Evolutionary conservation across 2,888 invertebrate species (phyloP), one percentile per base, ranked within the genome.

Genomic region (Scrobipalpa atriplicella): DNA sequence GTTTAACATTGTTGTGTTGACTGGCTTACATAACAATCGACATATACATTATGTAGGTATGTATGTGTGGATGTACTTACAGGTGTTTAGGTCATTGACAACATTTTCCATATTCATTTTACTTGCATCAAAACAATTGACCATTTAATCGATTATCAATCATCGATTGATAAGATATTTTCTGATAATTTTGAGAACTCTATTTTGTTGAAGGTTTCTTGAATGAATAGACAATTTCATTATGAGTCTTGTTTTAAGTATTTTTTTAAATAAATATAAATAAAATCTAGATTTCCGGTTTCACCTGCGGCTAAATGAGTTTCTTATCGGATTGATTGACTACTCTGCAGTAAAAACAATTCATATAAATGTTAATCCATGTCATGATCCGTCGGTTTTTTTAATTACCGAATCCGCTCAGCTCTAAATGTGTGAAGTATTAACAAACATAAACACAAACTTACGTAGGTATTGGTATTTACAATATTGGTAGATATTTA

Each of bases 1-100:
- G 29, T 29, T 58, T 58, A 58, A 36, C 58, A 38, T 58, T 18
- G 21, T 54, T 11, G 18, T 54, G n/a, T 38, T 58, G 58, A n/a
- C 16, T 13, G 9, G 11, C 38, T 58, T 38, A 29, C 36, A n/a
- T 58, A 56, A 56, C 29, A 29, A 58, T 36, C 16, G n/a, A 2
- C 47, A 5, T 16, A 8, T 6, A 16, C 47, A 47, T 47, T n/a
- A n/a, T n/a, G n/a, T n/a, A 47, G 10, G 43, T 43, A 3, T 56
- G 29, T 9, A 16, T 5, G 58, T n/a, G 58, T 52, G 52, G 18
- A 52, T 19, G 52, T 52, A 9, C 29, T 29, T 29, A 29, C 38
- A 38, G 38, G 16, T 38, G 58, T 58, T 58, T 36, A 21, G 36
- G 38, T 29, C 58, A 56, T 16, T 58, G 38, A 16, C 16, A 58